Conservation (phyloP, 1,140 invertebrate genomes). For the Linepithema humile region DNA sequence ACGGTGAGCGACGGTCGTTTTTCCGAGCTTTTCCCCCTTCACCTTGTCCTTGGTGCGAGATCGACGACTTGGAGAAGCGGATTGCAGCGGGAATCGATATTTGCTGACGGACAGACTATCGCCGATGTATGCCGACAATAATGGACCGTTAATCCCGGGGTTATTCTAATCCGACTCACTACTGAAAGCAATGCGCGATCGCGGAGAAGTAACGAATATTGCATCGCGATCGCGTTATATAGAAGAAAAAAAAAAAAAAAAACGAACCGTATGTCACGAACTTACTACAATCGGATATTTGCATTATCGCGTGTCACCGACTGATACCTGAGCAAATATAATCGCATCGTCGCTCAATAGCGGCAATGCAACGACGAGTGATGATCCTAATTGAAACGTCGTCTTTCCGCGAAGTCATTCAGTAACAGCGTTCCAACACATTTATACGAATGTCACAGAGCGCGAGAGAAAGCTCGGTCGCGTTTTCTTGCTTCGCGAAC, state of each 20-base stretch:
- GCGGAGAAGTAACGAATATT: background rate
- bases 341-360: background rate
- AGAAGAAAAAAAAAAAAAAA: background rate
- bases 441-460: background rate
- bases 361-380: background rate
- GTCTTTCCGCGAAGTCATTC: background rate
- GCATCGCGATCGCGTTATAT: background rate
- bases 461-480: background rate
- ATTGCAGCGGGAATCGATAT: background rate
- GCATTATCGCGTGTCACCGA: background rate
- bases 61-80: background rate
- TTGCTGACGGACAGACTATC: background rate
- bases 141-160: background rate
- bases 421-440: background rate
- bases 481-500: background rate
- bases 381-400: background rate
- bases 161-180: background rate
- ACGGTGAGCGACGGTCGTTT: slow-evolving; percentile 52
- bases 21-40: background rate
- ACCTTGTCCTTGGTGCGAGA: background rate
- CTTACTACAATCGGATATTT: background rate
- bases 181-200: background rate
- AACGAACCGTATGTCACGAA: background rate
- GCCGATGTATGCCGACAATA: background rate
- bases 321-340: slow-evolving; percentile 12